A percentile compares a stretch with the other conserved stretches of the same genome.
Conservation (phyloP, 35 echinoderm and acorn worm species). For the Heliocidaris erythrogramma region DNA sequence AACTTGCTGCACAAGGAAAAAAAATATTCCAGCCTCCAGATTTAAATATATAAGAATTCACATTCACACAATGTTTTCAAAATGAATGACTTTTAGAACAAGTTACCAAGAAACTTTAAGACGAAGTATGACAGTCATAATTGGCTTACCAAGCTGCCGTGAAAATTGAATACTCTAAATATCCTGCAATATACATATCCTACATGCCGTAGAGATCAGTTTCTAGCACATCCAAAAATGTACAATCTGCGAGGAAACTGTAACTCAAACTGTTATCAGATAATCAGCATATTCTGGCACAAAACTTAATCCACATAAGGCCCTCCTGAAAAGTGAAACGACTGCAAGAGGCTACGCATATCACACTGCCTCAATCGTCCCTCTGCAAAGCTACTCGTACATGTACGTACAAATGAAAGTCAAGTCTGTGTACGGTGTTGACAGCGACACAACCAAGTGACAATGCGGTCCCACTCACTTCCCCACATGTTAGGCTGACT, state of each 20-base stretch:
- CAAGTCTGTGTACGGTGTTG: background rate
- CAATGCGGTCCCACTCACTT: background rate
- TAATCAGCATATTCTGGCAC: background rate
- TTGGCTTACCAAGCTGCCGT: background rate
- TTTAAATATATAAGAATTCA: background rate
- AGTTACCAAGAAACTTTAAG: too few relatives aligned
- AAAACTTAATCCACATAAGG: background rate
- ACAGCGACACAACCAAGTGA: background rate
- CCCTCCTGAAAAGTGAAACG: background rate
- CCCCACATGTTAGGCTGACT: background rate
- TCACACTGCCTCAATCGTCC: background rate
- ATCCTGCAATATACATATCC: background rate
- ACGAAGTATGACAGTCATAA: background rate
- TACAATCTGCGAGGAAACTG: background rate
- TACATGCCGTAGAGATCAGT: background rate
- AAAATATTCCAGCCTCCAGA: background rate
- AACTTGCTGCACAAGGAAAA: too few relatives aligned
- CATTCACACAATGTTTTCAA: too few relatives aligned
- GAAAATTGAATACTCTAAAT: background rate
- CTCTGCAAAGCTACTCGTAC: background rate
- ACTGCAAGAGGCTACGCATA: background rate
- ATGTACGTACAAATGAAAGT: background rate
- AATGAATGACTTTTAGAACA: too few relatives aligned
- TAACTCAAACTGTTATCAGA: background rate
- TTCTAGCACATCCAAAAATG: background rate